Conservation (phyloP, 2,888 invertebrate genomes). For the Palloptera scutellata region DNA sequence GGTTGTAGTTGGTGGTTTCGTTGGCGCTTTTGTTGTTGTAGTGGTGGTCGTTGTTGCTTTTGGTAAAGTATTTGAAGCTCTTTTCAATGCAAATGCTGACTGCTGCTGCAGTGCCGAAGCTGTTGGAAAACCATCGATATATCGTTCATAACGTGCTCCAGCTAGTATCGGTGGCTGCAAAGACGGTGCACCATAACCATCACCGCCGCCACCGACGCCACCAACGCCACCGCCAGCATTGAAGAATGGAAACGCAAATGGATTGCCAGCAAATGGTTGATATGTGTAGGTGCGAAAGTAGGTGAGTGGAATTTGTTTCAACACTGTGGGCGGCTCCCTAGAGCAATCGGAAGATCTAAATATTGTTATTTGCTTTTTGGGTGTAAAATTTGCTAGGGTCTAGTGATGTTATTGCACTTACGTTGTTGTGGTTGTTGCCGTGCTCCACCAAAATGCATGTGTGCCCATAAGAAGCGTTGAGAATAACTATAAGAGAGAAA, state of each 20-base stretch:
- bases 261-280: slow-evolving; percentile 52
- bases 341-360: slow-evolving; percentile 17
- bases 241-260: slow-evolving; percentile 50
- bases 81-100: not conserved
- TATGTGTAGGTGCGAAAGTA: slow-evolving; percentile 63
- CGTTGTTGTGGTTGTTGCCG: slow-evolving; percentile 45
- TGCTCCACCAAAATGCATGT: slow-evolving; percentile 54
- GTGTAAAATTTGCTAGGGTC: not conserved
- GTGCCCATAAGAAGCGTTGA: slow-evolving; percentile 8
- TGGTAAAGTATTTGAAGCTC: slow-evolving; percentile 24
- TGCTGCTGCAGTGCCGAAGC: slow-evolving; percentile 14
- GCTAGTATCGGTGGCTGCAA: slow-evolving; percentile 17
- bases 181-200: slow-evolving; percentile 27
- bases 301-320: slow-evolving; percentile 61
- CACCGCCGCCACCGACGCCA: not conserved
- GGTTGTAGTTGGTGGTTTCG: slow-evolving; percentile 39
- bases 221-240: not conserved
- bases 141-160: slow-evolving; percentile 20
- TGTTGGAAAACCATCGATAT: slow-evolving; percentile 9
- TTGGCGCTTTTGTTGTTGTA: slow-evolving; percentile 34
- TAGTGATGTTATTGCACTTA: slow-evolving; percentile 40
- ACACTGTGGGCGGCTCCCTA: slow-evolving; percentile 48
- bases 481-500: slow-evolving; percentile 20
- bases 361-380: slow-evolving; percentile 4
- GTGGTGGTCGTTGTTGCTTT: slow-evolving; percentile 30